Percentiles rank a stretch among this genome's conserved stretches.
Evolutionary conservation across 1,140 invertebrate species (phyloP).

Genomic region (Frieseomelitta varia): DNA sequence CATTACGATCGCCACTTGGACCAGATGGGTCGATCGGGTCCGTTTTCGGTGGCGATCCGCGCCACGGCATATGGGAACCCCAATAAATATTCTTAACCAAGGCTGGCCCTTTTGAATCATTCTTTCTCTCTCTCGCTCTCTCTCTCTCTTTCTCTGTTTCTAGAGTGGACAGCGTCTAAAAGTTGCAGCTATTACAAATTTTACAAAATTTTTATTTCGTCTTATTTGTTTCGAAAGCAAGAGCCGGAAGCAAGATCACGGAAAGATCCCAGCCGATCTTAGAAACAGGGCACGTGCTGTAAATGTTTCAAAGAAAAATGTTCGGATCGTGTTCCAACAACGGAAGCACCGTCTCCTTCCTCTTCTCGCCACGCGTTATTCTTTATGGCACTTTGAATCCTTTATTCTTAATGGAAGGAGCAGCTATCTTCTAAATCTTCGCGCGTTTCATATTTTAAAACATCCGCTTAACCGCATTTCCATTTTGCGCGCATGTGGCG

Average conservation of each 20-base stretch:
- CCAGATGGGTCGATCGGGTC: slow-evolving; percentile 77
- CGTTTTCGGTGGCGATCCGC: slow-evolving; percentile 73
- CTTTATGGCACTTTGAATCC: neutral
- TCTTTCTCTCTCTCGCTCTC: slow-evolving; percentile 28
- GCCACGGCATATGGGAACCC: slow-evolving; percentile 75
- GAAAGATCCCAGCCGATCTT: neutral
- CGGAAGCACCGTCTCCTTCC: too few relatives aligned
- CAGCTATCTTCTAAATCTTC: neutral
- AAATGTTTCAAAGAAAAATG: neutral
- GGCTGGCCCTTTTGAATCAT: slow-evolving; percentile 2
- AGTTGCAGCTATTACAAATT: neutral
- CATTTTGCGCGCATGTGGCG: neutral
- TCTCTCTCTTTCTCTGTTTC: slow-evolving; percentile 11
- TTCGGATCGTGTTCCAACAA: neutral
- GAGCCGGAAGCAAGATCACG: neutral
- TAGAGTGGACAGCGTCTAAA: neutral
- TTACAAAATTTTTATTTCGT: neutral
- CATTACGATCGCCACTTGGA: slow-evolving; percentile 80
- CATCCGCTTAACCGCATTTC: neutral
- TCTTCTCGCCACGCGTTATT: too few relatives aligned
- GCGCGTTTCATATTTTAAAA: neutral
- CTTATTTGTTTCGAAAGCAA: too few relatives aligned
- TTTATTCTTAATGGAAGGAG: neutral
- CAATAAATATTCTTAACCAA: slow-evolving; percentile 72
- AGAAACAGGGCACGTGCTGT: neutral